Conservation (phyloP, 2,113 vertebrate species). For the Alligator sinensis region DNA sequence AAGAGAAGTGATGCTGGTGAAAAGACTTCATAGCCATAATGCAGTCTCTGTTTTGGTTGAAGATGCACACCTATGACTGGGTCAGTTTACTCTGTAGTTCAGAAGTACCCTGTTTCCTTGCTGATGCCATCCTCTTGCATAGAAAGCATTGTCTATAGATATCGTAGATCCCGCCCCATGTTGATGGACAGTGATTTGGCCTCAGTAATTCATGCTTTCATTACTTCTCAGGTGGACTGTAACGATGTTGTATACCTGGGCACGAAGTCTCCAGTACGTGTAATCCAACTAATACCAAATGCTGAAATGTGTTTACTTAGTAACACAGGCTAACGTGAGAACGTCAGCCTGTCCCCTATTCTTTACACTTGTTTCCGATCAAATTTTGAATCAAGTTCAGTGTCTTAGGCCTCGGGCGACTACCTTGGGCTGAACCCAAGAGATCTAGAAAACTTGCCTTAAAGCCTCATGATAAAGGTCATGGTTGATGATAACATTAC, state of each 20-base stretch:
- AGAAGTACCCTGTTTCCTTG: neutral
- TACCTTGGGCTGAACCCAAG: too few relatives aligned
- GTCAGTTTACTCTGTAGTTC: too few relatives aligned
- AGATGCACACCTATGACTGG: too few relatives aligned
- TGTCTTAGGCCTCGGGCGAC: neutral
- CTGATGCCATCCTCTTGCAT: neutral
- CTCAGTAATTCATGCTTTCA: neutral
- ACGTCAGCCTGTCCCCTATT: rapidly evolving
- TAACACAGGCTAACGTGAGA: neutral
- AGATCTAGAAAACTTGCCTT: too few relatives aligned
- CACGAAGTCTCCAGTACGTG: neutral
- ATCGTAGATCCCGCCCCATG: neutral
- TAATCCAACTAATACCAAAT: neutral
- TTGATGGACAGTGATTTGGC: neutral
- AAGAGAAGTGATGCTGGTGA: too few relatives aligned
- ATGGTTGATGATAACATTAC: too few relatives aligned
- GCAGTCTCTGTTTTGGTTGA: too few relatives aligned
- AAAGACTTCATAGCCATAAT: too few relatives aligned
- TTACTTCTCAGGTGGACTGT: neutral
- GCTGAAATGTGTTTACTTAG: rapidly evolving
- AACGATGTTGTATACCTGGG: rapidly evolving
- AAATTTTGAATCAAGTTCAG: neutral
- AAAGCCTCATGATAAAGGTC: too few relatives aligned
- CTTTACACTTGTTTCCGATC: rapidly evolving
- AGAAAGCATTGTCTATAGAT: rapidly evolving